Conservation (phyloP, 2,888 invertebrate species). For the Hirtodrosophila cameraria region DNA sequence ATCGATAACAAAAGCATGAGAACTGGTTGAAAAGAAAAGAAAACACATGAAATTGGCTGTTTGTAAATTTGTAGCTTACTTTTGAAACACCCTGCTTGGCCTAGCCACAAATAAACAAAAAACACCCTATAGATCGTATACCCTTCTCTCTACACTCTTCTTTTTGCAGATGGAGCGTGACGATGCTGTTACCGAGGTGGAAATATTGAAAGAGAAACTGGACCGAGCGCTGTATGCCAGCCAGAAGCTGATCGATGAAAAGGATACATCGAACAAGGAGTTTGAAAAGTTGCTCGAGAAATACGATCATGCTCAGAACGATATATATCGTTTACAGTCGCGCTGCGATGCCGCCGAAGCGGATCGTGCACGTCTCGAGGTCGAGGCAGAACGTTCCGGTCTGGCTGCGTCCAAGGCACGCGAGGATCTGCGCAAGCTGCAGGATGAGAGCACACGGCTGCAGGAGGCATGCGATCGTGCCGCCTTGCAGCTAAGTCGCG, state of each 20-base stretch:
- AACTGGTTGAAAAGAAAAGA: no score
- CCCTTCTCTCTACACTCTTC: neutral
- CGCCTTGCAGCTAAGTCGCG: constrained; percentile 92
- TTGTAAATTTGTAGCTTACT: constrained; percentile 81
- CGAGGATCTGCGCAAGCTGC: constrained; percentile 93
- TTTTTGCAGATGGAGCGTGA: constrained; percentile 91
- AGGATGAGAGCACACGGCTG: constrained; percentile 92
- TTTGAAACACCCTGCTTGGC: constrained; percentile 38
- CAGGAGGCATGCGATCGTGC: constrained; percentile 96
- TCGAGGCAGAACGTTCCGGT: constrained; percentile 94
- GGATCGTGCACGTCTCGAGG: constrained; percentile 93
- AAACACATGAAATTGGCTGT: constrained; percentile 79
- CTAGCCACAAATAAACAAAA: constrained; percentile 1
- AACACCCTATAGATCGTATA: neutral
- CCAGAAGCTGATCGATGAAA: constrained; percentile 94
- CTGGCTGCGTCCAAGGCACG: constrained; percentile 91
- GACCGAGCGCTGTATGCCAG: constrained; percentile 93
- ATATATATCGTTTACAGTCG: constrained; percentile 94
- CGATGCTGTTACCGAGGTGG: constrained; percentile 92
- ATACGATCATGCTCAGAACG: constrained; percentile 95
- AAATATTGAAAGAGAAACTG: constrained; percentile 94
- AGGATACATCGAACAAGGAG: constrained; percentile 94
- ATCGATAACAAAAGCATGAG: constrained; percentile 55
- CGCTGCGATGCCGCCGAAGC: constrained; percentile 94
- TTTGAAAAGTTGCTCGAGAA: constrained; percentile 96